These are phyloP conservation scores for Gymnothorax reevesii DNA, from an alignment of 2,797 vertebrate genomes.

Conservation along the genomic window DNA sequence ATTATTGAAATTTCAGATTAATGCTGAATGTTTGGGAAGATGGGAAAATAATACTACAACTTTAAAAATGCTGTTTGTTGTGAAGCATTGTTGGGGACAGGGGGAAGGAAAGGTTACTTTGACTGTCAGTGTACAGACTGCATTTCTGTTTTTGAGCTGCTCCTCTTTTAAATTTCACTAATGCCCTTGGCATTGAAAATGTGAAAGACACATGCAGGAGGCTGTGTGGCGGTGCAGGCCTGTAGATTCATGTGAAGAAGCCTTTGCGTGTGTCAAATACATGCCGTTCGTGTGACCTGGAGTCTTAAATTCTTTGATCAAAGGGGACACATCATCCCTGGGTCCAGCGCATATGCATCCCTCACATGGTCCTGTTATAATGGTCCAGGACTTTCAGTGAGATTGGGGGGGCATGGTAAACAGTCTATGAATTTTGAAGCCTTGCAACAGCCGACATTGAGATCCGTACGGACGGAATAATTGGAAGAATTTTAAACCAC, in stretches of 20 bases:
- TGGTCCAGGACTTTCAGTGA: background rate
- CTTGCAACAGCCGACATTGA: background rate
- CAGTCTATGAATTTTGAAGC: background rate
- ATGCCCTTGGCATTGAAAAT: slow-evolving; percentile 21
- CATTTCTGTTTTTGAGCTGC: background rate
- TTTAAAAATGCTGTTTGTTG: background rate
- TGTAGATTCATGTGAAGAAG: background rate
- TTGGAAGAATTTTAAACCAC: background rate
- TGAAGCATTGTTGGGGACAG: background rate
- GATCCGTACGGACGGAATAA: background rate
- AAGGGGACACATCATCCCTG: background rate
- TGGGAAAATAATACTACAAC: background rate
- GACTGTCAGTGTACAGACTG: slow-evolving; percentile 2
- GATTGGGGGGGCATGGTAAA: background rate
- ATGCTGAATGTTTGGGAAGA: background rate
- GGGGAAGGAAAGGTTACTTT: background rate
- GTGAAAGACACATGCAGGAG: background rate
- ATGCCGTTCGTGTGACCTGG: background rate
- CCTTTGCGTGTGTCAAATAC: too few relatives aligned
- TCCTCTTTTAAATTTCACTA: slow-evolving; percentile 13
- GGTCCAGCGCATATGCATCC: background rate
- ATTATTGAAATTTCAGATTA: background rate
- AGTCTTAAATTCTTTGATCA: background rate
- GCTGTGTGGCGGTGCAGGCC: background rate
- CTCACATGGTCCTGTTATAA: background rate